Base-by-base conservation (phyloP, 2,113 vertebrate species). In the Crocuta crocuta region DNA sequence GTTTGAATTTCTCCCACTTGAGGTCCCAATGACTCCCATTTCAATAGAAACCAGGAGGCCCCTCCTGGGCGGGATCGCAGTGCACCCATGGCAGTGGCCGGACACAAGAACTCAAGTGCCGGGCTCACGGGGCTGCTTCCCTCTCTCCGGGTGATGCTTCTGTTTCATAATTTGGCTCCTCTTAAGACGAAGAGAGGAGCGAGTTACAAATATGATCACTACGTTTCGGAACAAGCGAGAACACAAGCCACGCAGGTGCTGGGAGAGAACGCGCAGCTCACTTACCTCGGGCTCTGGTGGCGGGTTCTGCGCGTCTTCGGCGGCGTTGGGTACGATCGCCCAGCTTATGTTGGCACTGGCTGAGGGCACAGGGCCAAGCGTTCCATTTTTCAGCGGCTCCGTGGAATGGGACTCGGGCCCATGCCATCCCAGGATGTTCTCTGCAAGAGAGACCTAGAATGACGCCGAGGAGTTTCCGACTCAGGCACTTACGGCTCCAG, bases 391-490 rank as follows among this genome's bases (percentile, higher is more conserved):
- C 98, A 99, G 98, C 96, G 98, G 99, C 89, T 99, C 99, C 97
- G 98, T 98, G 66, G 99, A 99, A 95, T 99, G 99, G 0, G 99
- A 99, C 98, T 99, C 99, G 98, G 99, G 99, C 89, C 99, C 99
- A 80, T 99, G 99, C 99, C 99, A 99, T 98, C 99, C 99, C 98
- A 99, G 99, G 98, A 99, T 98, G 99, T 98, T 99, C 98, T 99
- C 99, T 99, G 98, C 98, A 99, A 98, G 78, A 97, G 97, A 99
- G 55, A 98, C 98, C 48, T 50, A 81, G 13, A 82, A 85, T 98
- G 94, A 98, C 74, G 13, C 97, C 94, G 79, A 76, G 76, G 31
- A 74, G 55, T 74, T 96, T 89, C 94, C 92, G 95, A 63, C 86
- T 58, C 1, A 6, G 53, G 84, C 45, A 97, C 61, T 92, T 12